Base-by-base conservation (phyloP, 2,888 invertebrate genomes). In the Nemotelus pantherinus region DNA sequence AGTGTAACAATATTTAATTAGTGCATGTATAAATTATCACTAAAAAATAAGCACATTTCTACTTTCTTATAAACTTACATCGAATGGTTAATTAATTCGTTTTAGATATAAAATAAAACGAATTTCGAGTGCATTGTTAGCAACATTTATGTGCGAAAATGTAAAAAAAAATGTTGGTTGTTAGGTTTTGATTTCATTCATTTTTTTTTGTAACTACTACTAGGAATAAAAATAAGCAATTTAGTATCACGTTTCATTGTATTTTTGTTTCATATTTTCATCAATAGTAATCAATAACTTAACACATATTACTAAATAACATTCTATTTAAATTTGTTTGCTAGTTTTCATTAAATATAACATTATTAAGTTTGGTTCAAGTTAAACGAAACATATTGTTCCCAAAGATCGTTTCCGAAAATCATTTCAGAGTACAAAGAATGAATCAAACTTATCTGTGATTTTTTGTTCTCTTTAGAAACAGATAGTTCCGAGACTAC, bases 1-100 rank as follows among this genome's bases (percentile, higher is more conserved):
- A 74, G 50, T 74, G 60, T 60, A 70, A 47, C 74, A 74, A 45
- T 63, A 74, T 77, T 77, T 71, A 71, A 77, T 77, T 68, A 74
- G 77, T 79, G 79, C 77, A 79, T 75, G 76, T 79, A 78, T 76
- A 77, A 77, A 71, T 77, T 77, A 77, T 77, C 77, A 48, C 75
- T 79, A 64, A 67, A 70, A 77, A 71, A 41, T 76, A 76, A 71
- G 58, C 45, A 64, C 64, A 71, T n/a, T 41, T 43, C 45, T n/a
- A 71, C 71, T 55, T 64, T 78, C 71, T 60, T 75, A 50, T 45
- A 47, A 75, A 68, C 9, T 60, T 75, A 10, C 77, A 68, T 72
- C 47, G 47, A 67, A 48, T 67, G 55, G 9, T 43, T 70, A 55
- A 41, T 70, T 55, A 70, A 41, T 47, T 70, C 70, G 70, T 7